A percentile compares a stretch with the other conserved stretches of the same genome.
Evolutionary conservation across 35 echinoderm and acorn worm species (phyloP).

Genomic region (Acanthaster planci): DNA sequence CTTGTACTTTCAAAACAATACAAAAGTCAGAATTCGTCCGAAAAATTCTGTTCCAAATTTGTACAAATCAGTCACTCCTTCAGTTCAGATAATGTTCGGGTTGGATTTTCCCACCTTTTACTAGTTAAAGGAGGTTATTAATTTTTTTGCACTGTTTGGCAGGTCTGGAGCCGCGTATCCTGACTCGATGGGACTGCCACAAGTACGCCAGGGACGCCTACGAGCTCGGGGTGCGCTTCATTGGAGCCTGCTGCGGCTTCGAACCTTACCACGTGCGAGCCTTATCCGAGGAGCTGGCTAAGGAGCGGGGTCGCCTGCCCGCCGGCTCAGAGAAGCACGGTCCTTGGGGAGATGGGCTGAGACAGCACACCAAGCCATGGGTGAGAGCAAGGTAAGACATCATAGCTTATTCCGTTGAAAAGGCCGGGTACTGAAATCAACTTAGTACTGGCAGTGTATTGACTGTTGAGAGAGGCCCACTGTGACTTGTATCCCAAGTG

Average conservation of each 20-base stretch:
- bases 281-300: constrained; percentile 70
- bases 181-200: constrained; percentile 67
- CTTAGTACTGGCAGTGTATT: too few species aligned
- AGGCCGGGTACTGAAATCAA: too few species aligned
- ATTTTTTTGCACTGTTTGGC: not conserved
- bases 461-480: too few species aligned
- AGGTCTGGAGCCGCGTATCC: constrained; percentile 84
- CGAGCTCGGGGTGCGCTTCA: constrained; percentile 74
- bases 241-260: constrained; percentile 91
- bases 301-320: constrained; percentile 77
- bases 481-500: too few species aligned
- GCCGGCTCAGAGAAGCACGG: constrained; percentile 79
- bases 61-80: too few species aligned
- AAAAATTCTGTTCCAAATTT: too few species aligned
- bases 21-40: too few species aligned
- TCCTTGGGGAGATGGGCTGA: constrained; percentile 77
- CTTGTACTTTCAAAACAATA: too few species aligned
- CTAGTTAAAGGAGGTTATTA: not conserved
- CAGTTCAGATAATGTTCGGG: too few species aligned
- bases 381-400: constrained; percentile 88
- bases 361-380: constrained; percentile 91
- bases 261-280: constrained; percentile 90
- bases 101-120: not conserved
- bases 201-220: constrained; percentile 79
- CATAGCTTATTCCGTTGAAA: too few species aligned